phyloP scores from a whole-genome alignment of 2,113 vertebrate species.

The Mastomys natalensis region DNA sequence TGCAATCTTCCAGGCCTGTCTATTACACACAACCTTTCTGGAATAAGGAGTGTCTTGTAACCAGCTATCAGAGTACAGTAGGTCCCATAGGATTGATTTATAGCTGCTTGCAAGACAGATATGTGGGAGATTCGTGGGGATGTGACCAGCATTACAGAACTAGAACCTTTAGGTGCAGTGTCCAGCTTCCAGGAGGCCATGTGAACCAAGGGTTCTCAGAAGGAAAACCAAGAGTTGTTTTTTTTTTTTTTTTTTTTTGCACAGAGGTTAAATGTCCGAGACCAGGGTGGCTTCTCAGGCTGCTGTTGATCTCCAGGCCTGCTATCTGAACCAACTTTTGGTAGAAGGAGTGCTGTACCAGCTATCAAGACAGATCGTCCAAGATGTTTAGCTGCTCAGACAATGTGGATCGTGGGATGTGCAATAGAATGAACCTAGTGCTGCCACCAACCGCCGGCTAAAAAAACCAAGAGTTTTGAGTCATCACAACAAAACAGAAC shows the following conservation, averaged over 20 bases:
- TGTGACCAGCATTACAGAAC: not conserved
- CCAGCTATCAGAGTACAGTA: not conserved
- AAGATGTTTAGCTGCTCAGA: no score
- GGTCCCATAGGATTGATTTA: not conserved
- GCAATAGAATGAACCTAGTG: no score
- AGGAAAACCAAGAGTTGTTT: not conserved
- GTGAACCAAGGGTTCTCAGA: not conserved
- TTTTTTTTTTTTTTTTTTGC: no score
- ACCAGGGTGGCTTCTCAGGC: no score
- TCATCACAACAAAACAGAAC: not conserved
- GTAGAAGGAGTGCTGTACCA: no score
- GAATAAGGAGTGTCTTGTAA: not conserved
- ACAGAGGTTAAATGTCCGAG: no score
- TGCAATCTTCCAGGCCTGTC: not conserved
- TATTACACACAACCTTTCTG: not conserved
- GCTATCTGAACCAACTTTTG: no score
- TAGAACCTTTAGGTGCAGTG: not conserved
- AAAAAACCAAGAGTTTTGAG: not conserved
- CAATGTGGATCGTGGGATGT: no score
- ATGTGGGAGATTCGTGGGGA: not conserved
- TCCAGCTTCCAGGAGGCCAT: not conserved
- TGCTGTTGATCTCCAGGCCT: no score
- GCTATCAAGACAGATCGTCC: no score
- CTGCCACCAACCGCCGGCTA: no score
- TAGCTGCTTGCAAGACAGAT: not conserved